A percentile compares a stretch with the other conserved stretches of the same genome.
Evolutionary conservation across 1,140 invertebrate genomes (phyloP).

Genomic region (Hyphantria cunea): DNA sequence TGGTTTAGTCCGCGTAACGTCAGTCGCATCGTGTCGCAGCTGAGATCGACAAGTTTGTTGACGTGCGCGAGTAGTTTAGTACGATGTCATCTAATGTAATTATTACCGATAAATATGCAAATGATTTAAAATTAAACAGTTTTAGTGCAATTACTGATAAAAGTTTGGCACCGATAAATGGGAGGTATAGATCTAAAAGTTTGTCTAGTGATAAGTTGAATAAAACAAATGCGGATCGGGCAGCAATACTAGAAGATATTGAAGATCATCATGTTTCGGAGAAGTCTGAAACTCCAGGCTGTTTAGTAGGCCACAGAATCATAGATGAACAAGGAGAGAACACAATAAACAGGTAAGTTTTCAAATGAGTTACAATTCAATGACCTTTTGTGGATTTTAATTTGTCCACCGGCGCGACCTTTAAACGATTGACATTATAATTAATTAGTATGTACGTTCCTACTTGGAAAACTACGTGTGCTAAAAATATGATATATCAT

Average conservation of each 20-base stretch:
- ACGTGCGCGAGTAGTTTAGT: constrained; percentile 53
- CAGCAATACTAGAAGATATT: constrained; percentile 73
- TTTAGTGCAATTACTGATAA: constrained; percentile 68
- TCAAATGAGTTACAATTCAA: not conserved
- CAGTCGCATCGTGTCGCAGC: constrained; percentile 58
- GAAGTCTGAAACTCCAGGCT: constrained; percentile 69
- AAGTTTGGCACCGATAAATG: constrained; percentile 59
- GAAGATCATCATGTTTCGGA: constrained; percentile 67
- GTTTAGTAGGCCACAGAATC: constrained; percentile 63
- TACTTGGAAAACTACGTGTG: no score
- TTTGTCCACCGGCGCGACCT: not conserved
- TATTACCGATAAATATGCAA: constrained; percentile 66
- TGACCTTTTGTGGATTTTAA: not conserved
- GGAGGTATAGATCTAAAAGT: constrained; percentile 71
- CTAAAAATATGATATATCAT: no score
- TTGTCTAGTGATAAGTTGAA: constrained; percentile 78
- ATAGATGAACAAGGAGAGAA: constrained; percentile 56
- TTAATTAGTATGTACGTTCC: no score
- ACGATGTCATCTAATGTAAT: constrained; percentile 71
- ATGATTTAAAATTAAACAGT: constrained; percentile 71
- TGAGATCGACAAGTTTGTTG: constrained; percentile 62
- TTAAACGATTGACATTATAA: not conserved
- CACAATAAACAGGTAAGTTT: constrained; percentile 56
- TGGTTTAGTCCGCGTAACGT: constrained; percentile 47
- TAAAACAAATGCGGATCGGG: constrained; percentile 66